Evolutionary conservation across 2,113 vertebrate genomes (phyloP).

Genomic region (Dasyprocta punctata): DNA sequence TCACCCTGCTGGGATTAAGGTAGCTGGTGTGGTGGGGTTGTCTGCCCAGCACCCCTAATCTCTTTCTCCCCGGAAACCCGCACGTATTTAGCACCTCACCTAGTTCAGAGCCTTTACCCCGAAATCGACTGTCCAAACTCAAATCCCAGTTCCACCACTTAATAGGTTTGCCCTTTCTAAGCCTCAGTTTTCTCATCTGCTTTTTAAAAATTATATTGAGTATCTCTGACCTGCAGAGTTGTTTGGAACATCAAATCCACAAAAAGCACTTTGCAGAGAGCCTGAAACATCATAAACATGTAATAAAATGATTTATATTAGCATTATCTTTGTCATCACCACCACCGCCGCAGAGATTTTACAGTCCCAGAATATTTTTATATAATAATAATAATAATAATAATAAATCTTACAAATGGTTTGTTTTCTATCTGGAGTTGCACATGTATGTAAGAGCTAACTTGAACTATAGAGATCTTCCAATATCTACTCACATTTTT

Average conservation of each 20-base stretch:
- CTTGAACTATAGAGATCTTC: not conserved
- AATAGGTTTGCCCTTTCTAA: not conserved
- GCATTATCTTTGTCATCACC: not conserved
- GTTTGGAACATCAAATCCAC: not conserved
- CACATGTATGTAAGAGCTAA: not conserved
- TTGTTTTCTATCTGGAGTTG: not conserved
- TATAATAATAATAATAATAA: constrained; percentile 25
- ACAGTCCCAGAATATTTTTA: not conserved
- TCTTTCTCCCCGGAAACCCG: not conserved
- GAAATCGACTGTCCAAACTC: not conserved
- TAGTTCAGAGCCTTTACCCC: not conserved
- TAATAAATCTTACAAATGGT: not conserved
- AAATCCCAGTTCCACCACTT: not conserved
- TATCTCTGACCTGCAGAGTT: not conserved
- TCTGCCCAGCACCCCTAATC: not conserved
- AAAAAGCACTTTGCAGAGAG: not conserved
- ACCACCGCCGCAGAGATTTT: not conserved
- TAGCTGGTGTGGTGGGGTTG: not conserved
- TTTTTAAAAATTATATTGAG: not conserved
- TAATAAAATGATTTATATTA: not conserved
- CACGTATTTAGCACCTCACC: not conserved
- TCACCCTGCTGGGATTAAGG: not conserved
- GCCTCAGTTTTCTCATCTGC: not conserved
- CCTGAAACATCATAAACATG: not conserved
- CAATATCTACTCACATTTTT: not conserved